Conservation (phyloP, 2,113 vertebrate genomes). For the Neotoma lepida region DNA sequence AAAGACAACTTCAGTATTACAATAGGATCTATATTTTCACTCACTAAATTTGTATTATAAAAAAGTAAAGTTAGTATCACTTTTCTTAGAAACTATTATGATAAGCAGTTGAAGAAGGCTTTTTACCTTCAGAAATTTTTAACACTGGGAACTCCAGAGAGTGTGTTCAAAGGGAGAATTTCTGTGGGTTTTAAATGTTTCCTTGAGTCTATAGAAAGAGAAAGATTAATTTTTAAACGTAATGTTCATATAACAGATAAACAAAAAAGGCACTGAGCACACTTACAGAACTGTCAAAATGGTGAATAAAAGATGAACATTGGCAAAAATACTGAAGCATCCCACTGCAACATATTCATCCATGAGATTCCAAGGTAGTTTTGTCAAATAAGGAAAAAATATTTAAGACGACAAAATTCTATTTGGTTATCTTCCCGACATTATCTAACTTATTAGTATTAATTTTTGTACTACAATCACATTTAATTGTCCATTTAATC, state of each 20-base stretch:
- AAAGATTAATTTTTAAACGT: conserved; percentile 21
- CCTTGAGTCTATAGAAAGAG: conserved; percentile 1
- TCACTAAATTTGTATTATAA: conserved; percentile 18
- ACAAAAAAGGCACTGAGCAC: background rate
- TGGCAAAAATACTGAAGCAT: background rate
- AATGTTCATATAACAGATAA: conserved; percentile 27
- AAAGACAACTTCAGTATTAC: background rate
- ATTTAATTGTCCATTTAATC: conserved; percentile 56
- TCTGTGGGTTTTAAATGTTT: conserved; percentile 49
- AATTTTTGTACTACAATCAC: conserved; percentile 27
- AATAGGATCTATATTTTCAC: background rate
- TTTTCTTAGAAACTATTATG: conserved; percentile 49
- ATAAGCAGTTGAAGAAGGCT: conserved; percentile 17
- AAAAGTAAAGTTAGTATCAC: background rate
- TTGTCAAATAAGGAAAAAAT: conserved; percentile 18
- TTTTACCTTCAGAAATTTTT: conserved; percentile 48
- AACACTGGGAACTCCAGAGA: background rate
- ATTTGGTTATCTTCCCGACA: background rate
- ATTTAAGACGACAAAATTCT: background rate
- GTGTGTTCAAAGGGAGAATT: background rate
- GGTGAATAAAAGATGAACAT: conserved; percentile 29
- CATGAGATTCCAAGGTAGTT: background rate
- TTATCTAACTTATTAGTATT: conserved; percentile 37
- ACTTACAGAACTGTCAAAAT: conserved; percentile 34
- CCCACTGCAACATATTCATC: background rate